phyloP scores from a whole-genome alignment of 2,888 invertebrate genomes.

The Hyalella azteca region DNA sequence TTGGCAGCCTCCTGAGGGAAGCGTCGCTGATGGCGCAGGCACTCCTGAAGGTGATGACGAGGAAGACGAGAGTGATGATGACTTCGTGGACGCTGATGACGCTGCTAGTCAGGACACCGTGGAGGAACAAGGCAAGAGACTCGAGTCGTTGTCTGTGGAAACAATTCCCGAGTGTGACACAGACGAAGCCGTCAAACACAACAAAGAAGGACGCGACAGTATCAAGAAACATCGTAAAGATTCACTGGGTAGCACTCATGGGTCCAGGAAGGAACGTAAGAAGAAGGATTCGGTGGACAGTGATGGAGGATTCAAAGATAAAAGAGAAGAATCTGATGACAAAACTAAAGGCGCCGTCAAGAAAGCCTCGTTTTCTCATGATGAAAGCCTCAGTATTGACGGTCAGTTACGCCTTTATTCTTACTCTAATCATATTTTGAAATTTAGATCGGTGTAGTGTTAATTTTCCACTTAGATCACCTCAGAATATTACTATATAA shows the following conservation, averaged over 20 bases:
- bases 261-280: not conserved
- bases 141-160: not conserved
- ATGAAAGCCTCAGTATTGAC: constrained; percentile 14
- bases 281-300: constrained; percentile 32
- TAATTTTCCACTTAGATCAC: too few species aligned
- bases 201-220: constrained; percentile 1
- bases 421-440: too few species aligned
- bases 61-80: constrained; percentile 33
- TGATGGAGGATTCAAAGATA: constrained; percentile 13
- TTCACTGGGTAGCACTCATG: not conserved
- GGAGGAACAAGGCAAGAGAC: not conserved
- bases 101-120: not conserved
- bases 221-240: constrained; percentile 31
- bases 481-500: too few species aligned
- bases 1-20: constrained; percentile 65
- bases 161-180: not conserved
- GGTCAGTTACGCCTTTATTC: not conserved
- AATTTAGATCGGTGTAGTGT: too few species aligned
- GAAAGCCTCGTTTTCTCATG: not conserved
- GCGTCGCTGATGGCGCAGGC: not conserved
- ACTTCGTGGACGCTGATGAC: constrained; percentile 22
- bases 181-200: not conserved
- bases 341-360: constrained; percentile 12
- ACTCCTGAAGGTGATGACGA: constrained; percentile 17
- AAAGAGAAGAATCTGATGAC: not conserved